A percentile compares a stretch with the other conserved stretches of the same genome.
These are phyloP conservation scores for Drosophila rubida DNA, from an alignment of 2,888 invertebrate species.

Conservation along the genomic window DNA sequence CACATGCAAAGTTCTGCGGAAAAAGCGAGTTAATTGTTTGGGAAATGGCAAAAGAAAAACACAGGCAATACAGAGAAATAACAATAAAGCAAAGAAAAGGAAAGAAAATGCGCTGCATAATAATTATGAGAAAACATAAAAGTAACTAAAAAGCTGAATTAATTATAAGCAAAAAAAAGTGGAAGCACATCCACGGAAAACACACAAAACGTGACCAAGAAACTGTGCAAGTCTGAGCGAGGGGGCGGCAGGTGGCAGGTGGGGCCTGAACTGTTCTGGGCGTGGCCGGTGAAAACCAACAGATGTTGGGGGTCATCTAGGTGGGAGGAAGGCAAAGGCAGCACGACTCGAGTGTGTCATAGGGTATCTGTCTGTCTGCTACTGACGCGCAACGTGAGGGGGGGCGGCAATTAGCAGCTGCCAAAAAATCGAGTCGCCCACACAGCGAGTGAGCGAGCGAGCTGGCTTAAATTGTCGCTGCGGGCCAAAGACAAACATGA, in stretches of 20 bases:
- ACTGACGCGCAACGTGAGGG: conserved; percentile 24
- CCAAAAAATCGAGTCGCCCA: conserved; percentile 20
- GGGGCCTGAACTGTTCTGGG: conserved; percentile 7
- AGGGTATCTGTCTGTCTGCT: background rate
- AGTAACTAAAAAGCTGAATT: conserved; percentile 65
- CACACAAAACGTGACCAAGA: conserved; percentile 27
- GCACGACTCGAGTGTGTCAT: no score
- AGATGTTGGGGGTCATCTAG: conserved; percentile 8
- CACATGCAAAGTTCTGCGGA: conserved; percentile 37
- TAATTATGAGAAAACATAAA: conserved; percentile 73
- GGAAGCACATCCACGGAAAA: conserved; percentile 24
- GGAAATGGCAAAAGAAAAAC: conserved; percentile 26
- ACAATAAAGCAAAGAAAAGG: conserved; percentile 28
- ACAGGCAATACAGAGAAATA: conserved; percentile 14
- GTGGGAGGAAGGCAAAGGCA: background rate
- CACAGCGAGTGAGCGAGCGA: no score
- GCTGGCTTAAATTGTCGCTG: conserved; percentile 46
- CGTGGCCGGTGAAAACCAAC: conserved; percentile 13
- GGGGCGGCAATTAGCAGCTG: conserved; percentile 39
- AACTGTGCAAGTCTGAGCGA: conserved; percentile 10
- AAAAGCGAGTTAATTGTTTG: conserved; percentile 70
- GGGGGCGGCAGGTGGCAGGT: background rate
- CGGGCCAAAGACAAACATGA: conserved; percentile 32
- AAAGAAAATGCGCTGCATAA: conserved; percentile 64
- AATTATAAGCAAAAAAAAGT: conserved; percentile 64